Base-by-base conservation (phyloP, 2,113 vertebrate genomes). In the Mobula birostris region DNA sequence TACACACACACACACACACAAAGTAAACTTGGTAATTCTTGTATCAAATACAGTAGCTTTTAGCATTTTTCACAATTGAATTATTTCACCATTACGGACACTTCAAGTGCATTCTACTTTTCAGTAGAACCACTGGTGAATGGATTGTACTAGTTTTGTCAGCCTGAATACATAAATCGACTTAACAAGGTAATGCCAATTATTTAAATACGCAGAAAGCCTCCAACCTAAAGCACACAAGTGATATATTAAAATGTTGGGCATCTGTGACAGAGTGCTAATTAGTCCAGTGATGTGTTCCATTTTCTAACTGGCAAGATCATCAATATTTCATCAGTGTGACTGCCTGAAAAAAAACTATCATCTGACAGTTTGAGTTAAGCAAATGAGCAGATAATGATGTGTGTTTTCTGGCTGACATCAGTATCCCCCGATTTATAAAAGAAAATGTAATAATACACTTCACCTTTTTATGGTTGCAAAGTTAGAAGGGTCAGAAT, bases 261-360 rank as follows among this genome's bases (percentile, higher is more conserved):
- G 95, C 95, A 96, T 95, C 95, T 96, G 94, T 97, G 95, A 94
- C 95, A 96, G 96, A 95, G 95, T 96, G 96, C 95, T 97, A 97
- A 97, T 97, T 97, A 96, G 95, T 95, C 90, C n/a, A 95, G 95
- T 96, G 95, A 96, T 96, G 95, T 94, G 95, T 96, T 96, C 96
- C 96, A 96, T 96, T 97, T 97, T 96, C 96, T 95, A 96, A 97
- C 96, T 96, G 96, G 96, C 66, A 93, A 95, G 94, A 96, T 94
- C 95, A 96, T 97, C 96, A 97, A 96, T 97, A 97, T 97, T 96
- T 97, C 96, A 97, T 95, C 95, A 95, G 96, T 96, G 95, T 95
- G 95, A 95, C 95, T 96, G 95, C 95, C 95, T 97, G 95, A 97
- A 66, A 97, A 66, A 96, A 96, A 96, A 96, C 96, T 97, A 96